These are phyloP conservation scores for Camelus dromedarius DNA, from an alignment of 2,113 vertebrate genomes.

Conservation along the genomic window DNA sequence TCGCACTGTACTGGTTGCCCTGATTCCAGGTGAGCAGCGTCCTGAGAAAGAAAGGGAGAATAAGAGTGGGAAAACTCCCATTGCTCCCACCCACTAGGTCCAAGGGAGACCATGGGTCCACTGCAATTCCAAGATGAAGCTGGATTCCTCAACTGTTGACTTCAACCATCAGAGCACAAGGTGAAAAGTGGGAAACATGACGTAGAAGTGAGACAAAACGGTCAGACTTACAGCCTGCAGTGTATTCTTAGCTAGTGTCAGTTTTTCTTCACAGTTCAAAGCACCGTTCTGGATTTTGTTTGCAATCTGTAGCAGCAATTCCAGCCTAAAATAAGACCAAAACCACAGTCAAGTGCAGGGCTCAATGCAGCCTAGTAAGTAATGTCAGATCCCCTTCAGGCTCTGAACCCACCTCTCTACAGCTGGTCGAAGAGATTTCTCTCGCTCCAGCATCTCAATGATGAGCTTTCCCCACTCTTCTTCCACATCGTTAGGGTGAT, in stretches of 20 bases:
- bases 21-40: slow-evolving; percentile 94
- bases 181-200: not conserved
- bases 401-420: slow-evolving; percentile 92
- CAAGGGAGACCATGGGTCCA: not conserved
- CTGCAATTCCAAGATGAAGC: not conserved
- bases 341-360: not conserved
- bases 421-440: slow-evolving; percentile 95
- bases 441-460: slow-evolving; percentile 98
- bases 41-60: slow-evolving; percentile 85
- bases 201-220: not conserved
- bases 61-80: not conserved
- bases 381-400: rapidly evolving
- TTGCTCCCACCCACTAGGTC: not conserved
- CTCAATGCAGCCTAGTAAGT: not conserved
- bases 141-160: not conserved
- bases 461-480: slow-evolving; percentile 99
- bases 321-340: slow-evolving; percentile 88
- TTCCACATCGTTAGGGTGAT: slow-evolving; percentile 97
- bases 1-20: slow-evolving; percentile 94
- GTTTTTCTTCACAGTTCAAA: slow-evolving; percentile 97
- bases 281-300: slow-evolving; percentile 99
- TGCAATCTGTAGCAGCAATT: slow-evolving; percentile 96
- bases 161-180: not conserved
- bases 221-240: slow-evolving; percentile 95
- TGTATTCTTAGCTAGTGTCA: slow-evolving; percentile 97